A percentile compares a stretch with the other conserved stretches of the same genome.
These are phyloP conservation scores for Brachypalpus laphriformis DNA, from an alignment of 2,888 invertebrate genomes.

Conservation along the genomic window DNA sequence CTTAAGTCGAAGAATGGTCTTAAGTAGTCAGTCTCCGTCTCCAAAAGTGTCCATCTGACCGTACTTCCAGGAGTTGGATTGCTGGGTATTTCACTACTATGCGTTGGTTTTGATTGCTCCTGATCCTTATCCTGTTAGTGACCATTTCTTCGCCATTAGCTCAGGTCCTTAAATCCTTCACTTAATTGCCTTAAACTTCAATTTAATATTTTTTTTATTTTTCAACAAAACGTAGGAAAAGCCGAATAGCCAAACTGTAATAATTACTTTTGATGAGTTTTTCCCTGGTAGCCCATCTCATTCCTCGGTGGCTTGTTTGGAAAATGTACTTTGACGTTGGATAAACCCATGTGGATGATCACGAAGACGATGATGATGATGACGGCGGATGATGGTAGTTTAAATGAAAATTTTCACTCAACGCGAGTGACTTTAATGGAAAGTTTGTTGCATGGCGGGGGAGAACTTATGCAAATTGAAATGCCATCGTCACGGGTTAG, in stretches of 20 bases:
- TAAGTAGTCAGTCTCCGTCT: too few relatives aligned
- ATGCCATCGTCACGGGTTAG: slow-evolving; percentile 18
- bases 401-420: slow-evolving; percentile 5
- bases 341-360: not conserved
- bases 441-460: not conserved
- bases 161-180: not conserved
- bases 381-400: not conserved
- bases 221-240: not conserved
- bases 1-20: too few relatives aligned
- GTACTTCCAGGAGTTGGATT: too few relatives aligned
- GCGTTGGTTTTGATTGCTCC: too few relatives aligned
- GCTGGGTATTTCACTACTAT: too few relatives aligned
- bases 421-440: not conserved
- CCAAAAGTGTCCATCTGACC: too few relatives aligned
- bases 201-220: not conserved
- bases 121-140: too few relatives aligned
- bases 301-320: too few relatives aligned
- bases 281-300: too few relatives aligned
- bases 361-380: not conserved
- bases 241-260: slow-evolving; percentile 9
- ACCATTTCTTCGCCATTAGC: not conserved
- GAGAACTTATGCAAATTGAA: slow-evolving; percentile 43
- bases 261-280: slow-evolving; percentile 47
- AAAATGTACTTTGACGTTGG: too few relatives aligned
- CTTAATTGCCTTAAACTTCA: not conserved